Percentiles rank a stretch among this genome's conserved stretches.
These are phyloP conservation scores for Sarcophaga bullata DNA, from an alignment of 1,140 invertebrate genomes.

Conservation along the genomic window DNA sequence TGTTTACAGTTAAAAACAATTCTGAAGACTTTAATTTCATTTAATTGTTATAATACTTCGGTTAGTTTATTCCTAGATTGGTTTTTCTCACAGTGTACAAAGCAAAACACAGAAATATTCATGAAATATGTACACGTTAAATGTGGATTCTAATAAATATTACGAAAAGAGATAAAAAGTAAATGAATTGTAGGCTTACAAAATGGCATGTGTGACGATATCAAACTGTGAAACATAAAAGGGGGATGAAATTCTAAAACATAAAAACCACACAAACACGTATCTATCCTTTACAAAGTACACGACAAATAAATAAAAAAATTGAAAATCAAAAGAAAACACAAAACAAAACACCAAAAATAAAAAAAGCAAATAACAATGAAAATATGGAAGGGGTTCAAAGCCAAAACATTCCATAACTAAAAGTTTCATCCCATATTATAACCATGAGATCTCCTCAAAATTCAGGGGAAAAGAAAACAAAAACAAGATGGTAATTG, in stretches of 20 bases:
- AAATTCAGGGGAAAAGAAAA: conserved; percentile 16
- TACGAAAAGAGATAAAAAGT: not conserved
- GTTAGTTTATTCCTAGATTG: no score
- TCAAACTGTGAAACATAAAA: not conserved
- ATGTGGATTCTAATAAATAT: not conserved
- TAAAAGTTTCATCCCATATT: not conserved
- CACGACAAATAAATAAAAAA: not conserved
- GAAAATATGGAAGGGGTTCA: conserved; percentile 17
- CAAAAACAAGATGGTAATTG: conserved; percentile 26
- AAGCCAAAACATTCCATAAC: conserved; percentile 28
- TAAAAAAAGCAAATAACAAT: not conserved
- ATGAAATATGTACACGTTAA: not conserved
- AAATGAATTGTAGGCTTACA: conserved; percentile 16
- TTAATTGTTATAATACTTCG: no score
- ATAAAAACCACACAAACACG: not conserved
- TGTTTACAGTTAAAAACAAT: no score
- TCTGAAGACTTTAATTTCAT: no score
- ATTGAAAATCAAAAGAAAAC: not conserved
- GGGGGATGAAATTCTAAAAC: conserved; percentile 29
- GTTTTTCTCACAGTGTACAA: no score
- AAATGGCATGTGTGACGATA: conserved; percentile 20
- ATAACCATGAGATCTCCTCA: not conserved
- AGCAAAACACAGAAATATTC: no score
- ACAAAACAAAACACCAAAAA: not conserved
- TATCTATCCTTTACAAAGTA: not conserved